These are phyloP conservation scores for Patiria miniata DNA, from an alignment of 35 echinoderm and acorn worm species.

Conservation along the genomic window DNA sequence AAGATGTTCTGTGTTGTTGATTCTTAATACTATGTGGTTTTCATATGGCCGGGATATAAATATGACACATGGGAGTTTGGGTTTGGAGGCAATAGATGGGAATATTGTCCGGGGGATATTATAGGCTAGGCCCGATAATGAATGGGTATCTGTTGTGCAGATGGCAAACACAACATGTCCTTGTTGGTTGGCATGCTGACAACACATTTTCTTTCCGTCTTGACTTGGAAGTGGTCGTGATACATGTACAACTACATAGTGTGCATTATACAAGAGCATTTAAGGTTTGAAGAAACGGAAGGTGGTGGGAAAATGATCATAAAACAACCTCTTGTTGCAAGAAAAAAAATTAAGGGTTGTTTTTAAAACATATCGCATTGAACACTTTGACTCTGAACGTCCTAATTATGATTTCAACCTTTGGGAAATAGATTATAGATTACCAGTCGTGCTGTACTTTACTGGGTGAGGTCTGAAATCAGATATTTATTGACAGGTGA, in stretches of 20 bases:
- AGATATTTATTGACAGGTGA: too few species aligned
- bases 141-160: conserved; percentile 13
- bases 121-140: not conserved
- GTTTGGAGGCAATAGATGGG: not conserved
- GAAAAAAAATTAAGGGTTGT: too few species aligned
- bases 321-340: too few species aligned
- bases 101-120: too few species aligned
- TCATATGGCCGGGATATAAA: not conserved
- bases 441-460: too few species aligned
- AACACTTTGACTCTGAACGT: too few species aligned
- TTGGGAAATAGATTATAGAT: too few species aligned
- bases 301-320: too few species aligned
- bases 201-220: not conserved
- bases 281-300: not conserved
- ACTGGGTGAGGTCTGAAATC: too few species aligned
- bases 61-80: not conserved
- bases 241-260: not conserved
- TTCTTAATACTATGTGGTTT: not conserved
- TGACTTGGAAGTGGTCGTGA: not conserved
- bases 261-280: not conserved
- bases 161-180: not conserved
- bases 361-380: too few species aligned
- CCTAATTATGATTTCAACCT: too few species aligned
- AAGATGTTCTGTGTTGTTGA: too few species aligned
- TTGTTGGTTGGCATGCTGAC: not conserved